These are phyloP conservation scores for Otis tarda DNA, from an alignment of 2,113 vertebrate species.

Conservation along the genomic window DNA sequence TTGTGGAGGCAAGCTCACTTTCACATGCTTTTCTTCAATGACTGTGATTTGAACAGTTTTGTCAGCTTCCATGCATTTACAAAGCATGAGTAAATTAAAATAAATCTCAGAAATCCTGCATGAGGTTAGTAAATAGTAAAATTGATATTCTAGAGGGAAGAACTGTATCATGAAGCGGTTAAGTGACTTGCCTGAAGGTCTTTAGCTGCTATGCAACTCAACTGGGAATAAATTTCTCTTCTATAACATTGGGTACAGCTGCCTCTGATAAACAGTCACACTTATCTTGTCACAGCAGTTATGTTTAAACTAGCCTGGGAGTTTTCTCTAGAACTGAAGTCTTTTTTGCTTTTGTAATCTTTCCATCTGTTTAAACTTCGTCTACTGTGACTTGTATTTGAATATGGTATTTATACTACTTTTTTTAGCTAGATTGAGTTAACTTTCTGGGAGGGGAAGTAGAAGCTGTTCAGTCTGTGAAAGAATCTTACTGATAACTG, in stretches of 20 bases:
- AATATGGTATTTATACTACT: neutral
- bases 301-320: neutral
- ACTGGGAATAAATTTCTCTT: neutral
- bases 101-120: neutral
- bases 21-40: neutral
- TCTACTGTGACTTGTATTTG: neutral
- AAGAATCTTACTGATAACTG: neutral
- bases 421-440: neutral
- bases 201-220: neutral
- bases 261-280: neutral
- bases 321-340: neutral
- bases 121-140: neutral
- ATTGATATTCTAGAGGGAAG: neutral
- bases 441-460: neutral
- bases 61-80: neutral
- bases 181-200: neutral
- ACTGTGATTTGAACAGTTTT: neutral
- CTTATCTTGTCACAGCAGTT: neutral
- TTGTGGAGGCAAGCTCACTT: neutral
- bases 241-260: neutral
- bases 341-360: neutral
- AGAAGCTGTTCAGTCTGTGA: neutral
- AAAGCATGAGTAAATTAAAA: slow-evolving; percentile 14
- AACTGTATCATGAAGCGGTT: neutral
- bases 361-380: neutral